phyloP scores from a whole-genome alignment of 2,888 invertebrate species.

The Crocallis elinguaria region DNA sequence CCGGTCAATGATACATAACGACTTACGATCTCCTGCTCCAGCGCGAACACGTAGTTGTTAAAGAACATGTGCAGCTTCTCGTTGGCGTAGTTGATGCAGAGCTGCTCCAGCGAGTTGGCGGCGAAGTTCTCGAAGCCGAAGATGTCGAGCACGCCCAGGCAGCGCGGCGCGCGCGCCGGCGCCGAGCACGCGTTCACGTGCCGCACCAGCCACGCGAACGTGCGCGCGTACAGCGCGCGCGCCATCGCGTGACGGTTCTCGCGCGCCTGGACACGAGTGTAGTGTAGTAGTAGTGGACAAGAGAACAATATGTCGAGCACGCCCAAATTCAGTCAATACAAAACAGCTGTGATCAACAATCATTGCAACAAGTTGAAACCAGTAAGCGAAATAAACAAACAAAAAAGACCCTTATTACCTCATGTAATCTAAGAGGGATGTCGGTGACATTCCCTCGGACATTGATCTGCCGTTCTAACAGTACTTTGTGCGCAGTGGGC shows the following conservation, averaged over 20 bases:
- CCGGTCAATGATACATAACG: too few species aligned
- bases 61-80: conserved; percentile 98
- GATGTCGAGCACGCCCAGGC: conserved; percentile 95
- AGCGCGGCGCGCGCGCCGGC: conserved; percentile 90
- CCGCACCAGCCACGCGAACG: conserved; percentile 96
- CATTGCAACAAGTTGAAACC: too few species aligned
- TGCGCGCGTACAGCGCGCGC: conserved; percentile 94
- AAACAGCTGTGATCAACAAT: too few species aligned
- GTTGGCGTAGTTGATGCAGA: conserved; percentile 97
- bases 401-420: conserved; percentile 80
- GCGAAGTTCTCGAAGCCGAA: conserved; percentile 97
- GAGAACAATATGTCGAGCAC: too few species aligned
- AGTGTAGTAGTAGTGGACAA: too few species aligned
- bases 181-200: conserved; percentile 97
- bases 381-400: too few species aligned
- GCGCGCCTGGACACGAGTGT: conserved; percentile 86
- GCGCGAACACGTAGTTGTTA: conserved; percentile 97
- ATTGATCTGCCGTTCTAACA: conserved; percentile 93
- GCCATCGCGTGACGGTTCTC: conserved; percentile 98
- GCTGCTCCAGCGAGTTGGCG: conserved; percentile 95
- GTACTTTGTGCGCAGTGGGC: conserved; percentile 90
- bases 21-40: conserved; percentile 97
- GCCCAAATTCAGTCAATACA: too few species aligned
- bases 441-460: conserved; percentile 97
- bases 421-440: conserved; percentile 94